A percentile compares a stretch with the other conserved stretches of the same genome.
Evolutionary conservation across 2,797 vertebrate genomes (phyloP).

Genomic region (Lepidocolaptes lacrymiger): DNA sequence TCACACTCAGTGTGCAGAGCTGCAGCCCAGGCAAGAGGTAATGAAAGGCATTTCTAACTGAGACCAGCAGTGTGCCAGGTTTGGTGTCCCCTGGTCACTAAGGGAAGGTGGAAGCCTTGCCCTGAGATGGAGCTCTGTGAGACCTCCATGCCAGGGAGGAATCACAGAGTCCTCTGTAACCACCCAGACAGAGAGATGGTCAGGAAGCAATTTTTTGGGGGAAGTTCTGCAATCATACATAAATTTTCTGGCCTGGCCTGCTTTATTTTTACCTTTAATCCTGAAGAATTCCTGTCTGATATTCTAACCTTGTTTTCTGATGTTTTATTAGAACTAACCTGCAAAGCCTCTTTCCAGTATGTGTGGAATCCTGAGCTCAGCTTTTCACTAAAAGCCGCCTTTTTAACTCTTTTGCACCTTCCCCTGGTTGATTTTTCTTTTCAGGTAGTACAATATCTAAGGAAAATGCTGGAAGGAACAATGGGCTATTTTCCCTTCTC

Average conservation of each 20-base stretch:
- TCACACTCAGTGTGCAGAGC: neutral
- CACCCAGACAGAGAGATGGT: neutral
- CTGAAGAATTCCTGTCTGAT: constrained; percentile 43
- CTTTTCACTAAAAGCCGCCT: neutral
- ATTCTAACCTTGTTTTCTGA: constrained; percentile 28
- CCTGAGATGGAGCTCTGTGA: neutral
- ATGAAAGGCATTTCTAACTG: neutral
- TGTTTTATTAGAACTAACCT: constrained; percentile 39
- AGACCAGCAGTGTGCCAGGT: neutral
- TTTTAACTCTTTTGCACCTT: constrained; percentile 36
- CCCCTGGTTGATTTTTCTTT: neutral
- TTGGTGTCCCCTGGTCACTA: neutral
- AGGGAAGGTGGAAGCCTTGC: neutral
- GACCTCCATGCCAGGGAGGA: neutral
- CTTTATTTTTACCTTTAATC: constrained; percentile 64
- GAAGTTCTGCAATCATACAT: neutral
- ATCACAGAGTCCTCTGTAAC: neutral
- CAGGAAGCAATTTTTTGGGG: neutral
- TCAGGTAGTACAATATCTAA: neutral
- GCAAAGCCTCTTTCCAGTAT: constrained; percentile 1
- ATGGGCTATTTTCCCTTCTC: neutral
- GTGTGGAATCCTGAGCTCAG: neutral
- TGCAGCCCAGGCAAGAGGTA: neutral
- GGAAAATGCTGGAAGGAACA: neutral
- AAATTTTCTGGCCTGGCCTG: neutral